Evolutionary conservation across 2,797 vertebrate genomes (phyloP).

Genomic region (Lutjanus argentimaculatus): DNA sequence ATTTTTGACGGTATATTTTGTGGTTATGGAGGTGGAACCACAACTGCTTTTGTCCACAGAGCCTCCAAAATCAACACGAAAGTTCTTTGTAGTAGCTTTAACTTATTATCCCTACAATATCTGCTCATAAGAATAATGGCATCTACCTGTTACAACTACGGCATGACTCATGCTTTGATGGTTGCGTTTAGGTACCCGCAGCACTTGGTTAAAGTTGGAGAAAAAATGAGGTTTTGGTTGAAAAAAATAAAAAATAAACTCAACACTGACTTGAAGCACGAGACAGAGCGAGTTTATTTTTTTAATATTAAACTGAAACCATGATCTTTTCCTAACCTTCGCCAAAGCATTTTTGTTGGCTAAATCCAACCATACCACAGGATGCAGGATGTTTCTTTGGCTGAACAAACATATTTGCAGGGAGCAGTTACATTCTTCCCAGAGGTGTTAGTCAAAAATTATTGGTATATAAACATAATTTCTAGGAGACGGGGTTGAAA

Average conservation of each 20-base stretch:
- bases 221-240: slow-evolving; percentile 13
- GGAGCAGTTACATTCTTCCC: slow-evolving; percentile 6
- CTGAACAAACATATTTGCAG: slow-evolving; percentile 15
- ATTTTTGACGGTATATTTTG: too few species aligned
- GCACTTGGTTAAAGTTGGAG: background rate
- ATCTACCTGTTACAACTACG: background rate
- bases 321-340: background rate
- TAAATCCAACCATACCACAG: background rate
- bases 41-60: too few species aligned
- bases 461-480: slow-evolving; percentile 25
- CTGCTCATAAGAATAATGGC: background rate
- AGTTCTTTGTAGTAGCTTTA: background rate
- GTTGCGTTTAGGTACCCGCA: background rate
- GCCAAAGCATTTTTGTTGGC: slow-evolving; percentile 2
- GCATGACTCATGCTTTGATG: background rate
- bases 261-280: background rate
- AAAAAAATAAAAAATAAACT: background rate
- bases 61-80: too few species aligned
- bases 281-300: slow-evolving; percentile 8
- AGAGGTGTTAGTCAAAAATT: slow-evolving; percentile 15
- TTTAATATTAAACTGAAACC: slow-evolving; percentile 13
- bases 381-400: slow-evolving; percentile 6
- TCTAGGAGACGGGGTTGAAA: slow-evolving; percentile 28
- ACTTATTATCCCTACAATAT: background rate
- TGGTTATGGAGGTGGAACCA: too few species aligned